Percentiles rank a stretch among this genome's conserved stretches.
These are phyloP conservation scores for Aphaenogaster ashmeadi DNA, from an alignment of 1,140 invertebrate species.

Conservation along the genomic window DNA sequence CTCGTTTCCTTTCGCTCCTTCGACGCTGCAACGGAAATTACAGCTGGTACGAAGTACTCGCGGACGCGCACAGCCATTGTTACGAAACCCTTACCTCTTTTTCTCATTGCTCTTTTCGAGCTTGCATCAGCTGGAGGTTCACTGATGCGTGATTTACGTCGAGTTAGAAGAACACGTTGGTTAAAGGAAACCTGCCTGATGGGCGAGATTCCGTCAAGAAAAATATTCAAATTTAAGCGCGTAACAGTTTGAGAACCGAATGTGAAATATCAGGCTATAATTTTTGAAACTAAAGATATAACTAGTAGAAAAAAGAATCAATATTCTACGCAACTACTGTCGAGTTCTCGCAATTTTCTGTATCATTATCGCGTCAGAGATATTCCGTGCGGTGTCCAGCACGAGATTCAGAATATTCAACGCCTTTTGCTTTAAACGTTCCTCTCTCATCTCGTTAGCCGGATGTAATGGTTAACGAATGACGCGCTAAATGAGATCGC, in stretches of 20 bases:
- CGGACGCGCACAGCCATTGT: slow-evolving; percentile 18
- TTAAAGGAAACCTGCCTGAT: not conserved
- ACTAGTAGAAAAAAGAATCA: not conserved
- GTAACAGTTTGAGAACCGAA: not conserved
- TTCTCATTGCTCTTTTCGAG: not conserved
- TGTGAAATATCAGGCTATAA: not conserved
- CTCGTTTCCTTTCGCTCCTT: slow-evolving; percentile 6
- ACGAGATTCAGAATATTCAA: not conserved
- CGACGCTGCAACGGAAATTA: slow-evolving; percentile 43
- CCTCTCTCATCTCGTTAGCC: not conserved
- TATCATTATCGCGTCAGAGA: not conserved
- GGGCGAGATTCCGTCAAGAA: not conserved
- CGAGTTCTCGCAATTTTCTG: not conserved
- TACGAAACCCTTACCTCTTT: not conserved
- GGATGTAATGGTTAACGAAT: slow-evolving; percentile 15
- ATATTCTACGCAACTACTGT: not conserved
- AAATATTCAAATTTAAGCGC: not conserved
- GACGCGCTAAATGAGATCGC: slow-evolving; percentile 40
- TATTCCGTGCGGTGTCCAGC: not conserved
- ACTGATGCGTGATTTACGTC: not conserved
- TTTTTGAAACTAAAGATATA: not conserved
- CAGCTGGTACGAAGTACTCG: not conserved
- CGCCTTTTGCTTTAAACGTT: not conserved
- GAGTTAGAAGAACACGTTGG: not conserved
- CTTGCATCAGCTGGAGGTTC: not conserved